Evolutionary conservation across 1,140 invertebrate species (phyloP).

Genomic region (Solenopsis fugax): DNA sequence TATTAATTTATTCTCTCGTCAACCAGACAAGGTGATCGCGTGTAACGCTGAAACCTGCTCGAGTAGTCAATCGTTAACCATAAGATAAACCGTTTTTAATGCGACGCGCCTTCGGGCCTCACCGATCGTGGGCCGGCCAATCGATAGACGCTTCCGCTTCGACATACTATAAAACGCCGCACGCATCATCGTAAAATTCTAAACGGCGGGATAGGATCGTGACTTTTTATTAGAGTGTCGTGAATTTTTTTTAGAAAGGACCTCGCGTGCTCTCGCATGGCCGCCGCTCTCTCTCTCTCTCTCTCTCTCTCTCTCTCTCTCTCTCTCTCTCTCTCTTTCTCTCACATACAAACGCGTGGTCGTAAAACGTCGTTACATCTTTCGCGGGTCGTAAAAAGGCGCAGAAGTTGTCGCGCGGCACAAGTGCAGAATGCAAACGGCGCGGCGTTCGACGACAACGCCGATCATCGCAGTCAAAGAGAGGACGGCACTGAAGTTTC

Average conservation of each 20-base stretch:
- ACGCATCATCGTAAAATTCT: constrained; percentile 39
- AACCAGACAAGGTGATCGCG: not conserved
- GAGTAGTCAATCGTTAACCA: constrained; percentile 6
- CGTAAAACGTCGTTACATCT: constrained; percentile 47
- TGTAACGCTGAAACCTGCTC: not conserved
- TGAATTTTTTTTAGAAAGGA: constrained; percentile 7
- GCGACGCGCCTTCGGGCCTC: not conserved
- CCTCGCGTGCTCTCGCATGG: not conserved
- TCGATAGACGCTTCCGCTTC: constrained; percentile 27
- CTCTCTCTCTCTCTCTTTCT: too few relatives aligned
- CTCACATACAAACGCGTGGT: constrained; percentile 13
- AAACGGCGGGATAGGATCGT: constrained; percentile 12
- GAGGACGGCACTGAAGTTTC: not conserved
- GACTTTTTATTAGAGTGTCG: constrained; percentile 29
- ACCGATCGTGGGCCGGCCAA: constrained; percentile 7
- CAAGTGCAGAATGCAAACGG: constrained; percentile 48
- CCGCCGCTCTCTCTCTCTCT: not conserved
- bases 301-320: not conserved
- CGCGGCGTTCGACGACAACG: constrained; percentile 27
- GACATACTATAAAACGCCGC: not conserved
- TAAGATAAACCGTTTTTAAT: constrained; percentile 32
- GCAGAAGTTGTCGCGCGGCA: constrained; percentile 64
- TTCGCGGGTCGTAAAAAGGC: constrained; percentile 66
- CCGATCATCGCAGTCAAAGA: constrained; percentile 11
- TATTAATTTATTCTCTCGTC: constrained; percentile 25